Percentiles rank a stretch among this genome's conserved stretches.
Conservation (phyloP, 2,113 vertebrate genomes). For the Bostrychus sinensis region DNA sequence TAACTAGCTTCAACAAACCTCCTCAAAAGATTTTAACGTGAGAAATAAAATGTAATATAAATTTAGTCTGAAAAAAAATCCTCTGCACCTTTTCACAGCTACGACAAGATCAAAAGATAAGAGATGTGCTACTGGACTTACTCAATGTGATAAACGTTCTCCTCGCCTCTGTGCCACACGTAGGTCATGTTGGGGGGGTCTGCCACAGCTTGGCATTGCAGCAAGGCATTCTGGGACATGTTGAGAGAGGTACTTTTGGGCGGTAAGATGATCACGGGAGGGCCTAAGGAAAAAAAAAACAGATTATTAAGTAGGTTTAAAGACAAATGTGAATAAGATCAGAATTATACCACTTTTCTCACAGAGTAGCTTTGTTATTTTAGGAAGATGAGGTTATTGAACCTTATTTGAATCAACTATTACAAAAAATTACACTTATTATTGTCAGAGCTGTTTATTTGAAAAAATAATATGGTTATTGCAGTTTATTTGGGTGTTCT, state of each 20-base stretch:
- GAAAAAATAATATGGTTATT: too few relatives aligned
- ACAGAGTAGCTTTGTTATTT: not conserved
- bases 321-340: not conserved
- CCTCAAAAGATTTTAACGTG: not conserved
- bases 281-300: conserved; percentile 71
- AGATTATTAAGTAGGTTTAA: not conserved
- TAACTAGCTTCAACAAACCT: conserved; percentile 6
- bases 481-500: too few relatives aligned
- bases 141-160: conserved; percentile 91
- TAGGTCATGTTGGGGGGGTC: conserved; percentile 96
- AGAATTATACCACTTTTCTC: too few relatives aligned
- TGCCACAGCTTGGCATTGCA: conserved; percentile 88
- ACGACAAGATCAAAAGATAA: not conserved
- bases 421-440: too few relatives aligned
- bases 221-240: conserved; percentile 86
- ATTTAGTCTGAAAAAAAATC: not conserved
- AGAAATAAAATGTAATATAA: not conserved
- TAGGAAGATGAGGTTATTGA: too few relatives aligned
- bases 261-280: conserved; percentile 87
- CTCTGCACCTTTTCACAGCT: not conserved
- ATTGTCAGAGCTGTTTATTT: too few relatives aligned
- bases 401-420: too few relatives aligned
- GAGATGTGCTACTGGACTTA: conserved; percentile 39
- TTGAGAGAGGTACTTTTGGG: conserved; percentile 86
- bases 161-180: conserved; percentile 85